These are phyloP conservation scores for Lucilia sericata DNA, from an alignment of 1,140 invertebrate species.

Conservation along the genomic window DNA sequence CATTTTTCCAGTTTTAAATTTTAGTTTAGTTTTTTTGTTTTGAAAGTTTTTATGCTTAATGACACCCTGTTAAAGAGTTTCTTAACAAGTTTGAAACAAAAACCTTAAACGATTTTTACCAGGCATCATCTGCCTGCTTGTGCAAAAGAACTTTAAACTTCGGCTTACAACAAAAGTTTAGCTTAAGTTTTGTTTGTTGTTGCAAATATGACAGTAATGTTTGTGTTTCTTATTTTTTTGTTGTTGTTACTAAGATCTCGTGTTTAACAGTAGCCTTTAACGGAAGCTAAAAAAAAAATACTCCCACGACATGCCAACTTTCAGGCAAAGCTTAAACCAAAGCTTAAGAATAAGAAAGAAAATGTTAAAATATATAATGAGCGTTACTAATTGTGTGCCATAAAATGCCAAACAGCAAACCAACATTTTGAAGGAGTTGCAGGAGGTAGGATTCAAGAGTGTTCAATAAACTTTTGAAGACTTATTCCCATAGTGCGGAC, in stretches of 20 bases:
- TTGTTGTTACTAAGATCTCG: neutral
- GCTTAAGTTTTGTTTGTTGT: neutral
- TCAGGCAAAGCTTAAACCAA: neutral
- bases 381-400: slow-evolving; percentile 31
- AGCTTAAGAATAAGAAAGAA: slow-evolving; percentile 7
- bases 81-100: slow-evolving; percentile 11
- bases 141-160: no score
- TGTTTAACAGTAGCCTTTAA: slow-evolving; percentile 4
- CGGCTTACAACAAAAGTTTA: neutral
- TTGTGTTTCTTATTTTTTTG: neutral
- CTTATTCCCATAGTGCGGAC: no score
- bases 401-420: neutral
- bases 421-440: neutral
- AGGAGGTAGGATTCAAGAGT: no score
- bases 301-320: slow-evolving; percentile 32
- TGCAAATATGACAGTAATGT: neutral
- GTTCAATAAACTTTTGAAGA: no score
- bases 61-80: slow-evolving; percentile 8
- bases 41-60: neutral
- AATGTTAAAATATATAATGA: slow-evolving; percentile 23
- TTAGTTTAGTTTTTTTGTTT: neutral
- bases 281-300: slow-evolving; percentile 13
- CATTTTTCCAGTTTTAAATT: no score
- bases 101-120: neutral
- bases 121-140: no score